Evolutionary conservation across 2,797 vertebrate genomes (phyloP), one percentile per base, ranked within the genome.

Genomic region (Echeneis naucrates): DNA sequence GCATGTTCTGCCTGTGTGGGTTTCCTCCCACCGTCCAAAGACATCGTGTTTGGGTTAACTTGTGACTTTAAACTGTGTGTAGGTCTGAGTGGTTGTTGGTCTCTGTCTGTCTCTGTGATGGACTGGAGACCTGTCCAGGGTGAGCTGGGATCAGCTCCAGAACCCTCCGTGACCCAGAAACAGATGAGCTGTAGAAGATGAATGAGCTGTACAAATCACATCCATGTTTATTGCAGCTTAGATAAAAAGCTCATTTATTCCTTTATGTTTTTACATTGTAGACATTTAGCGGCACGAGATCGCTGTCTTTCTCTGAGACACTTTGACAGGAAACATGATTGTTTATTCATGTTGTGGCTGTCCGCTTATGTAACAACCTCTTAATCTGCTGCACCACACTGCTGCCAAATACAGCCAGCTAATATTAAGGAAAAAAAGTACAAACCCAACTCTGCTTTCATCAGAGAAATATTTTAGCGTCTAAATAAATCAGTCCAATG

Each of bases 401-500:
- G 61, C n/a, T 44, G 24, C 35, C 44, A 27, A 51, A 63, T n/a
- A 32, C 2, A 10, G 19, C 19, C 19, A 44, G 19, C 42, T 5
- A 3, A 0, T 4, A 8, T 4, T 40, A 4, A 6, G 30, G 30
- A 45, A 55, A 57, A n/a, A 32, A 16, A 16, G 38, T 32, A 35
- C 3, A 44, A 2, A 12, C 35, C 21, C 1, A n/a, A n/a, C n/a
- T n/a, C 23, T 58, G 45, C 32, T 59, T n/a, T 19, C 33, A 30
- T 23, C 30, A 51, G 2, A 16, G 40, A 71, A 51, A 74, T 66
- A 32, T 67, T 65, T 58, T 55, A 68, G 37, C 19, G 54, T 67
- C 61, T 7, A 2, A 38, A 35, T n/a, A 40, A 72, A 78, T 86
- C 19, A 62, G 57, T 60, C 50, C 77, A 75, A n/a, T 26, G 74